Evolutionary conservation across 2,888 invertebrate genomes (phyloP), one percentile per base, ranked within the genome.

Genomic region (Busseola fusca): DNA sequence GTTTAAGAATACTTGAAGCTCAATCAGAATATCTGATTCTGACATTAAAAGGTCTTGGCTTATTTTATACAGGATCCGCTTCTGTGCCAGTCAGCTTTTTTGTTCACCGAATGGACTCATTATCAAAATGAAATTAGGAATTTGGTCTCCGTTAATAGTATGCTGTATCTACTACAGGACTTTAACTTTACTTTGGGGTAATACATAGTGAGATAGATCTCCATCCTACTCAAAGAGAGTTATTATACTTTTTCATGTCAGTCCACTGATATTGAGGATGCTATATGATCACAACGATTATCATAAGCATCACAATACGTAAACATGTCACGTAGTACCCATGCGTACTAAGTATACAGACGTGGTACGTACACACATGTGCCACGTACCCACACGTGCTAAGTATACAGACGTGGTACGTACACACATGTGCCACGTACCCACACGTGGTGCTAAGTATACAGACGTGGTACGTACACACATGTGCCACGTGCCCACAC

Each of bases 1-100:
- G 72, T 68, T 66, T 70, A 78, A 83, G 85, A 75, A 85, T 78
- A 76, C 81, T 85, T 72, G 59, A 69, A 68, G 69, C 71, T 78
- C 84, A 84, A 83, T 80, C 74, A 67, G 84, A 83, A 84, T 83
- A 72, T 80, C 78, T 83, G 78, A 85, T 72, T 71, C 58, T 27
- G 67, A 76, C 70, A 74, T 85, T 80, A 72, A 80, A 82, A 72
- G 80, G 65, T 62, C 65, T 76, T 54, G 57, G 66, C 58, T 72
- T 68, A 69, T 58, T 82, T 57, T 72, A 58, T 64, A 74, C 74
- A 58, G 50, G 45, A 58, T 57, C 62, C 48, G 0, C 5, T 52
- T 50, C 60, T 69, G 42, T 52, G 57, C 57, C 56, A 34, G 45
- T 34, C 34, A 59, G 16, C 7, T 27, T 48, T 45, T 59, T n/a